phyloP scores from a whole-genome alignment of 2,888 invertebrate species.

The Lasioglossum morio region DNA sequence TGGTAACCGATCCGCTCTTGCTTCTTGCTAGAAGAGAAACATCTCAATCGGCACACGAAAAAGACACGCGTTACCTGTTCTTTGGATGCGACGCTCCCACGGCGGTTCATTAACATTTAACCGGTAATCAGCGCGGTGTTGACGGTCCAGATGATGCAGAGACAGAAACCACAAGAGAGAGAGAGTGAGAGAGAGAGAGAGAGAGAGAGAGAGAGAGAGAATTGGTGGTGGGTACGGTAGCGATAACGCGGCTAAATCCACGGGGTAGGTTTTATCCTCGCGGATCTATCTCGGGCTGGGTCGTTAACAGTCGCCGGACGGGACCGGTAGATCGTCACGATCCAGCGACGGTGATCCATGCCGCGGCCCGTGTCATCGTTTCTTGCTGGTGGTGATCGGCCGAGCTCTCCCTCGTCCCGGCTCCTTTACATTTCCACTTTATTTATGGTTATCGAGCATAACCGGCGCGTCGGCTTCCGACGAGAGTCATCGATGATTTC shows the following conservation, averaged over 20 bases:
- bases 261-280: constrained; percentile 41
- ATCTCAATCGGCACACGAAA: constrained; percentile 60
- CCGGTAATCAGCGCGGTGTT: constrained; percentile 66
- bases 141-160: constrained; percentile 27
- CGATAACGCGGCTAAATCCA: constrained; percentile 39
- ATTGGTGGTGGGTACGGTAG: not conserved
- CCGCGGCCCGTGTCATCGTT: constrained; percentile 46
- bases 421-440: constrained; percentile 54
- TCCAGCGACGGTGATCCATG: constrained; percentile 58
- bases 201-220: not conserved
- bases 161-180: not conserved
- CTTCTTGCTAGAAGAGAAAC: constrained; percentile 47
- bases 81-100: constrained; percentile 53
- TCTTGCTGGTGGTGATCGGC: constrained; percentile 31
- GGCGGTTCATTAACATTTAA: constrained; percentile 72
- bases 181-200: not conserved
- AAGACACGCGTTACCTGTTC: constrained; percentile 60
- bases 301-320: constrained; percentile 45
- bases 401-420: constrained; percentile 19
- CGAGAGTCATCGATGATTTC: constrained; percentile 23
- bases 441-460: constrained; percentile 40
- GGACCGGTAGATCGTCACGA: constrained; percentile 55
- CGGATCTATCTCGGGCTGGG: constrained; percentile 46
- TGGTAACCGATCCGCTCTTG: constrained; percentile 30
- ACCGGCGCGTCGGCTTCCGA: constrained; percentile 6